Conservation (phyloP, 2,888 invertebrate species). For the Chrysopilus asiliformis region DNA sequence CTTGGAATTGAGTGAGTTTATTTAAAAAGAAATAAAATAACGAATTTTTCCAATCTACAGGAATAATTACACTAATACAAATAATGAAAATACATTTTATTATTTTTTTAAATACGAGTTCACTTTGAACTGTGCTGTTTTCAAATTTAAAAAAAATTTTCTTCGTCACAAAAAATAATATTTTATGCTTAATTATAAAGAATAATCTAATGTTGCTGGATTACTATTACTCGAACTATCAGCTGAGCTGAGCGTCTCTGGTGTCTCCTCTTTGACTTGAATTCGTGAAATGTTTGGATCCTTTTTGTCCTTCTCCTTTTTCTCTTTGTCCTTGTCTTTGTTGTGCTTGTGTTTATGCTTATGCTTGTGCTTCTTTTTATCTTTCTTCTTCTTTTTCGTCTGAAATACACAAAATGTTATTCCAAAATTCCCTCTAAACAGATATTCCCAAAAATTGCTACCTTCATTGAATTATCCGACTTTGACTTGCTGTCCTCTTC, state of each 20-base stretch:
- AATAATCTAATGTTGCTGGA: slow-evolving; percentile 20
- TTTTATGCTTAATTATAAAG: not conserved
- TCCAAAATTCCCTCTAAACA: not conserved
- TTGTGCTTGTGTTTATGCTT: slow-evolving; percentile 84
- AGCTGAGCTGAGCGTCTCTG: slow-evolving; percentile 34
- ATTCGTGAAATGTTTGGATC: slow-evolving; percentile 31
- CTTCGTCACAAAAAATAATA: not conserved
- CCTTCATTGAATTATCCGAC: slow-evolving; percentile 41
- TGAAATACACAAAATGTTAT: slow-evolving; percentile 23
- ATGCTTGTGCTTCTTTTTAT: slow-evolving; percentile 74
- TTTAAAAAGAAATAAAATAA: slow-evolving; percentile 1
- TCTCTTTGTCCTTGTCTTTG: slow-evolving; percentile 41
- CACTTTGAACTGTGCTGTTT: too few relatives aligned
- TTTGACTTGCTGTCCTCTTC: slow-evolving; percentile 42
- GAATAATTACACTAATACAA: not conserved
- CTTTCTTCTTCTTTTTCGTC: slow-evolving; percentile 61
- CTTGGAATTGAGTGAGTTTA: too few relatives aligned
- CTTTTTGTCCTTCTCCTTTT: slow-evolving; percentile 36
- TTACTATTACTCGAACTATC: slow-evolving; percentile 36
- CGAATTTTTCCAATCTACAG: not conserved
- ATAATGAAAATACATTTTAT: not conserved
- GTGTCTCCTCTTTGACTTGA: slow-evolving; percentile 31
- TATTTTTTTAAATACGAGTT: too few relatives aligned
- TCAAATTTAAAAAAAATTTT: not conserved
- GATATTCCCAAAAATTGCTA: slow-evolving; percentile 17